Evolutionary conservation across 1,140 invertebrate genomes (phyloP), one percentile per base, ranked within the genome.

Genomic region (Lasaia peninsularis): DNA sequence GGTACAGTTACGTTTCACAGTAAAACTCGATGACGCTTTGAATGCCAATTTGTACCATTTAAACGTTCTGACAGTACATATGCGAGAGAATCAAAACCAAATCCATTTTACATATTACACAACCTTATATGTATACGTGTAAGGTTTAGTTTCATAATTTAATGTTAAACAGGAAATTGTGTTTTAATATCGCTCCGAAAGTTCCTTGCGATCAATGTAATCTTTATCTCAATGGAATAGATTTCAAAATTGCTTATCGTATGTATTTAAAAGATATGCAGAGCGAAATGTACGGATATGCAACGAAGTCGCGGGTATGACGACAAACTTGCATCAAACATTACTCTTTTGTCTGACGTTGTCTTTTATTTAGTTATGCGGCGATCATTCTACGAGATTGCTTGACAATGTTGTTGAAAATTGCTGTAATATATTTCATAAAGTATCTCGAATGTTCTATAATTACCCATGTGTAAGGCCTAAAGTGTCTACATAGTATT

Each of bases 41-140:
- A 75, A 69, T 67, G 68, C 65, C 60, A 75, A 75, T 72, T 74
- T 71, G 67, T 70, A 69, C 62, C 61, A 55, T 75, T 72, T 72
- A 67, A 74, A 63, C 64, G 63, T 37, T 72, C 50, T 65, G 63
- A 60, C 51, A 62, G 21, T 44, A 58, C 33, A 52, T 49, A 52
- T 34, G 49, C 18, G 51, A 48, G 55, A 60, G 58, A 54, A 54
- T 48, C 40, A 48, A 48, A 48, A 21, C 40, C 18, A 48, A 48
- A 48, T 20, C 4, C 18, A 11, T 21, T 48, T 48, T 24, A 48
- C 40, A 4, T n/a, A 6, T 16, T 2, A 18, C 10, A 21, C 18
- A 48, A 48, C 18, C 4, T 11, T 48, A 48, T 20, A 2, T 11
- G 1, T 2, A 48, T 20, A 21, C 5, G 0, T 11, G 11, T 20